A percentile compares a stretch with the other conserved stretches of the same genome.
phyloP scores from a whole-genome alignment of 2,888 invertebrate species.

The Calephelis perditalis region DNA sequence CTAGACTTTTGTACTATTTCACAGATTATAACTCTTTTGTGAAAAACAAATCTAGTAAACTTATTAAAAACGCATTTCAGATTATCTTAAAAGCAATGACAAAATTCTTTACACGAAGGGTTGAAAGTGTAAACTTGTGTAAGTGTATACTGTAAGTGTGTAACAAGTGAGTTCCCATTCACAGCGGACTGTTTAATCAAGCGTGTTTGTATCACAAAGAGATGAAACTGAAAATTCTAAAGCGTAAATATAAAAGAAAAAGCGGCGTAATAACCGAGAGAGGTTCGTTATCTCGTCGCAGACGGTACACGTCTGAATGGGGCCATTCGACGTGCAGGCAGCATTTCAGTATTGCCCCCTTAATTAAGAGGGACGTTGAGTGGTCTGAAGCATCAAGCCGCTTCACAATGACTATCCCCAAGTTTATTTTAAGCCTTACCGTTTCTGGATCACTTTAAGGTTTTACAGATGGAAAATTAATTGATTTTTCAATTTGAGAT shows the following conservation, averaged over 20 bases:
- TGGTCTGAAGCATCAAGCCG: constrained; percentile 54
- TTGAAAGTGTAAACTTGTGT: constrained; percentile 3
- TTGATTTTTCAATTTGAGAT: neutral
- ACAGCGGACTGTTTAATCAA: constrained; percentile 29
- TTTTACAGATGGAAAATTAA: neutral
- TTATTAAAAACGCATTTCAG: too few relatives aligned
- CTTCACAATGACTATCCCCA: constrained; percentile 48
- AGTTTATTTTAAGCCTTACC: constrained; percentile 51
- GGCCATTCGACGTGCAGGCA: constrained; percentile 44
- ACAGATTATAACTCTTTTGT: too few relatives aligned
- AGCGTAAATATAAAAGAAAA: constrained; percentile 39
- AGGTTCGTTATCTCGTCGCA: constrained; percentile 65
- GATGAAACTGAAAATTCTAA: constrained; percentile 28
- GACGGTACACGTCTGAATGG: constrained; percentile 63
- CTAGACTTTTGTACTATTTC: too few relatives aligned
- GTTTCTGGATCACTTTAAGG: constrained; percentile 45
- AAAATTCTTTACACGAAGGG: neutral
- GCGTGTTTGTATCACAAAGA: constrained; percentile 25
- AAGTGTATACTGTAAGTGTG: neutral
- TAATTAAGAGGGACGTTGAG: constrained; percentile 69
- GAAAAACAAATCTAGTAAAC: too few relatives aligned
- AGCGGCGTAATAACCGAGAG: constrained; percentile 59
- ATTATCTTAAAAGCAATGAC: neutral
- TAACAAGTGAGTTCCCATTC: neutral
- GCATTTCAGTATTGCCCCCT: constrained; percentile 64